These are phyloP conservation scores for Scaptomyza cyrtandrae DNA, from an alignment of 2,888 invertebrate genomes.

Conservation along the genomic window DNA sequence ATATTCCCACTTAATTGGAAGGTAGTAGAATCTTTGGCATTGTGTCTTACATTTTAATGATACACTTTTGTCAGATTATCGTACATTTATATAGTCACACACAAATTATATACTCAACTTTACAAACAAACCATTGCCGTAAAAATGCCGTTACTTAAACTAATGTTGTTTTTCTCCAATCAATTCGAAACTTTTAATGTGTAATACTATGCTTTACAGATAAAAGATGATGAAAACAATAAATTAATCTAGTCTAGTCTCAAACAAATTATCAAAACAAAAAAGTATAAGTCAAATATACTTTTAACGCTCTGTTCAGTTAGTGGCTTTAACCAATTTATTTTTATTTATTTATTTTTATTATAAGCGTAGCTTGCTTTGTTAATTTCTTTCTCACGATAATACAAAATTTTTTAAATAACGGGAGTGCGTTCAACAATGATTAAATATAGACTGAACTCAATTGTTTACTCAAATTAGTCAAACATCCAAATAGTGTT, in stretches of 20 bases:
- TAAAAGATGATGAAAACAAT: conserved; percentile 19
- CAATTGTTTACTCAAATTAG: no score
- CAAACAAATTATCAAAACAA: conserved; percentile 13
- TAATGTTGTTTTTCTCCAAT: no score
- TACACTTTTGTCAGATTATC: neutral
- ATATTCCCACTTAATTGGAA: no score
- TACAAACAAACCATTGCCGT: neutral
- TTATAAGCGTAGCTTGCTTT: no score
- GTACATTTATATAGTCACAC: neutral
- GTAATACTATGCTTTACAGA: neutral
- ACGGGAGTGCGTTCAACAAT: no score
- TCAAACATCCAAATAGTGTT: no score
- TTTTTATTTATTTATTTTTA: neutral
- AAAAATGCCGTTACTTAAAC: neutral
- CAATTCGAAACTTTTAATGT: conserved; percentile 3
- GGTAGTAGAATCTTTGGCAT: neutral
- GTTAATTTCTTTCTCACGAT: no score
- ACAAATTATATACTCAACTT: neutral
- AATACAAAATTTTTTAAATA: no score
- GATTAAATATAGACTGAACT: no score
- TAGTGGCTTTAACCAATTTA: conserved; percentile 20
- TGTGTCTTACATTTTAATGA: no score
- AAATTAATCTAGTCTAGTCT: conserved; percentile 28
- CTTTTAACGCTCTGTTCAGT: conserved; percentile 19
- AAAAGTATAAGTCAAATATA: conserved; percentile 1